These are phyloP conservation scores for Halocynthia aurantium DNA, from an alignment of 23 tunicate species.

Conservation along the genomic window DNA sequence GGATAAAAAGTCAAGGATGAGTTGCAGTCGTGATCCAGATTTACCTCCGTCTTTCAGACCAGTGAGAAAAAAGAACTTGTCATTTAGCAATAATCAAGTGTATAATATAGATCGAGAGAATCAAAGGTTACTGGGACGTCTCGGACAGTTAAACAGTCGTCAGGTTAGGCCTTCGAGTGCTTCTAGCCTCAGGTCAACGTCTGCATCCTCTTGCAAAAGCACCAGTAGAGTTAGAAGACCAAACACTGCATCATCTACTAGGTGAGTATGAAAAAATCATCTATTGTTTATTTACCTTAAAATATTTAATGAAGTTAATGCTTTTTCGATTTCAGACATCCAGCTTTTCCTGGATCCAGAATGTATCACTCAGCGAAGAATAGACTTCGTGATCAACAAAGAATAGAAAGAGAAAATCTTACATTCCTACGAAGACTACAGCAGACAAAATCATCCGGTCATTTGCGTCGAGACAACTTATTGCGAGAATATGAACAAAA, in stretches of 20 bases:
- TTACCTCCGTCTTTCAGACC: neutral
- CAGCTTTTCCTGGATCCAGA: conserved; percentile 15
- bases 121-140: conserved; percentile 44
- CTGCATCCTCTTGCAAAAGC: conserved; percentile 23
- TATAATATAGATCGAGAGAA: conserved; percentile 84
- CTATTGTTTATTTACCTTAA: neutral
- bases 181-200: conserved; percentile 56
- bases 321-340: neutral
- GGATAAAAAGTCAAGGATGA: conserved; percentile 24
- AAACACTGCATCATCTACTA: conserved; percentile 10
- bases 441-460: conserved; percentile 47
- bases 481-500: conserved; percentile 59
- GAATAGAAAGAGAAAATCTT: conserved; percentile 83
- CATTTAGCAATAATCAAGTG: conserved; percentile 65
- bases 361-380: conserved; percentile 76
- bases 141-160: conserved; percentile 20
- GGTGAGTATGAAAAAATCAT: neutral
- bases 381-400: conserved; percentile 53
- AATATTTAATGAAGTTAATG: neutral
- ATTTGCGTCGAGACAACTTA: conserved; percentile 33
- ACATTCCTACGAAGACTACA: conserved; percentile 70
- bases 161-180: conserved; percentile 83
- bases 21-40: neutral
- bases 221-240: conserved; percentile 32
- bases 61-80: conserved; percentile 46